Base-by-base conservation (phyloP, 2,888 invertebrate genomes). In the Ophion ellenae region DNA sequence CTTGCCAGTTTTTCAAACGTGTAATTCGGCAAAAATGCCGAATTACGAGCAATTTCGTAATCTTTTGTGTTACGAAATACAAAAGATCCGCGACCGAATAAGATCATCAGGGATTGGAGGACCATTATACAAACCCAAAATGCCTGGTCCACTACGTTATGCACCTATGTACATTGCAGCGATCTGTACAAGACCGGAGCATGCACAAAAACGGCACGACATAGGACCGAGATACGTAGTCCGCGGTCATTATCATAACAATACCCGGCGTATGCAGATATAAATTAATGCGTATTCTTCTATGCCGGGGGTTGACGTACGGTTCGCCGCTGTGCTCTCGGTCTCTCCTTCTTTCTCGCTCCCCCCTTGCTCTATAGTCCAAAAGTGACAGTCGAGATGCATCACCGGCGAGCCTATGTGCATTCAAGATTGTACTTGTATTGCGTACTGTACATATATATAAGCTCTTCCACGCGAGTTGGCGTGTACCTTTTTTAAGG, bases 201-300 rank as follows among this genome's bases (percentile, higher is more conserved):
- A 57, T 32, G n/a, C 73, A 47, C 36, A 40, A 67, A 83, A 85
- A 84, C 69, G 81, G 75, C 53, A 67, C 74, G 80, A 71, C 75
- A 83, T 71, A 61, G 84, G 73, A 85, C 75, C 74, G 70, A 79
- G 71, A 79, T 61, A 84, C 79, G 80, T 67, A 81, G 78, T 73
- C 76, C 83, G 84, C 81, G 86, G 84, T 85, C 87, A 94, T 94
- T 94, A 93, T 90, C 94, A 94, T 94, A 90, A 94, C 93, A 94
- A 94, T 93, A 87, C 90, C 73, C 87, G 88, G 87, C 90, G 91
- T 91, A 92, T 91, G 93, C 91, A 91, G 93, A 94, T 93, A 93
- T 92, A 93, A 94, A 94, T 94, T 94, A 94, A 94, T 93, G 93
- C 92, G 91, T 93, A 92, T 93, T 93, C 93, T 93, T 92, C 91